Percentiles rank a stretch among this genome's conserved stretches.
These are phyloP conservation scores for Anthoptus insignis DNA, from an alignment of 2,888 invertebrate genomes.

Conservation along the genomic window DNA sequence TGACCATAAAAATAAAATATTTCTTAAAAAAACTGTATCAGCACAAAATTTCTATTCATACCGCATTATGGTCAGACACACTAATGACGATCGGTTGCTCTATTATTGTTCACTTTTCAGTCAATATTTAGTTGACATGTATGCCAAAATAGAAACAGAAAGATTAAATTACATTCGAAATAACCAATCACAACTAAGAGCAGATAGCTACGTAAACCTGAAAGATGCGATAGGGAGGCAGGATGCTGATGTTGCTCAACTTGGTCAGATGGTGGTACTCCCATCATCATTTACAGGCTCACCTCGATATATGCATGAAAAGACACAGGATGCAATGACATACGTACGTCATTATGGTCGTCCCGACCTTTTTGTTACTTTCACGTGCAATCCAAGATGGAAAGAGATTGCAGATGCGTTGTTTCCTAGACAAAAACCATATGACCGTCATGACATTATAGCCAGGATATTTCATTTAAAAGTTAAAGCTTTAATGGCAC, in stretches of 20 bases:
- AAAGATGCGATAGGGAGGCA: constrained; percentile 38
- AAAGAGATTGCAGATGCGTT: not conserved
- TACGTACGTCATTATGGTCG: constrained; percentile 53
- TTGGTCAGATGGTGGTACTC: constrained; percentile 33
- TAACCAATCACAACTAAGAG: not conserved
- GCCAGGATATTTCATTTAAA: not conserved
- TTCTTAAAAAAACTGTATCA: no score
- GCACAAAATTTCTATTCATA: no score
- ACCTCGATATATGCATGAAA: not conserved
- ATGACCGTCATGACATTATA: not conserved
- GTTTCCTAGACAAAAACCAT: not conserved
- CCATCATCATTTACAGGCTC: no score
- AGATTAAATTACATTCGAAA: not conserved
- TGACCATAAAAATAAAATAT: not conserved
- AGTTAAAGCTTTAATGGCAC: no score
- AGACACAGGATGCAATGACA: constrained; percentile 24
- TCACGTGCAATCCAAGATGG: not conserved
- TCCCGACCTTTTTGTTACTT: not conserved
- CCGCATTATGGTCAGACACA: no score
- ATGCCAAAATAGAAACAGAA: constrained; percentile 10
- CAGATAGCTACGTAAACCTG: constrained; percentile 49
- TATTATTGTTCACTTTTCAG: no score
- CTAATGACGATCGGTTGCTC: no score
- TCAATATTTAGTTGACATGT: not conserved
- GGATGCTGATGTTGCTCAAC: constrained; percentile 27